phyloP scores from a whole-genome alignment of 1,140 invertebrate genomes.

The Scaptomyza hsui region DNA sequence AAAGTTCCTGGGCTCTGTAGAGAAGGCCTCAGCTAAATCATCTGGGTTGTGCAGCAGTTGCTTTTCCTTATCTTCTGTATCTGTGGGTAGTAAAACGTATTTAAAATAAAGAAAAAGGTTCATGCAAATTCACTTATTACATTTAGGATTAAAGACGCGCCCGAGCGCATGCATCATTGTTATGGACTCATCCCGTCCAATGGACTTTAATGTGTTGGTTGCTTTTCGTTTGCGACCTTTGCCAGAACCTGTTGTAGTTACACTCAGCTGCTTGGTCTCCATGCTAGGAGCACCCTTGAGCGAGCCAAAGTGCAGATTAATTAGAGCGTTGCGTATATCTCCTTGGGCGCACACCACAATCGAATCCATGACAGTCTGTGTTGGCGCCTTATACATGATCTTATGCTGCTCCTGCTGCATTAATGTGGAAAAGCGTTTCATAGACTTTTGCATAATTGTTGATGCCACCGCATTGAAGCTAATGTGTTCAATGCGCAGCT shows the following conservation, averaged over 20 bases:
- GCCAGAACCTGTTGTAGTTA: background rate
- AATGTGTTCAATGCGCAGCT: slow-evolving; percentile 87
- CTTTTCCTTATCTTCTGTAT: slow-evolving; percentile 49
- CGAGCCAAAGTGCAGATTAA: slow-evolving; percentile 89
- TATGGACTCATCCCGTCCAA: slow-evolving; percentile 88
- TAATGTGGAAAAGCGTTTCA: slow-evolving; percentile 87
- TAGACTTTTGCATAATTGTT: slow-evolving; percentile 87
- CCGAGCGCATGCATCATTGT: slow-evolving; percentile 90
- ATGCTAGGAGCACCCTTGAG: slow-evolving; percentile 86
- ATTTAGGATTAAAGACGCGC: slow-evolving; percentile 91
- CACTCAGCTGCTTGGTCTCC: slow-evolving; percentile 51
- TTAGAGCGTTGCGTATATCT: slow-evolving; percentile 88
- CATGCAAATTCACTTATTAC: slow-evolving; percentile 73
- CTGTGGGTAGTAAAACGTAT: slow-evolving; percentile 15
- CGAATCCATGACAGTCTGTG: slow-evolving; percentile 86
- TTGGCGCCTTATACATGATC: slow-evolving; percentile 85
- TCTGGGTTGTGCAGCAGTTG: slow-evolving; percentile 87
- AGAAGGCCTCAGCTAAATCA: slow-evolving; percentile 87
- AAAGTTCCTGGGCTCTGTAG: slow-evolving; percentile 87
- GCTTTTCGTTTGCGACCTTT: slow-evolving; percentile 64
- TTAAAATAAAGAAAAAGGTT: background rate
- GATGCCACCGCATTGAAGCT: slow-evolving; percentile 88
- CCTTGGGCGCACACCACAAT: slow-evolving; percentile 88
- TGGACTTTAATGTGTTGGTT: slow-evolving; percentile 84
- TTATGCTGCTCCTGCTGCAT: slow-evolving; percentile 84